Evolutionary conservation across 2,888 invertebrate genomes (phyloP).

Genomic region (Abrostola tripartita): DNA sequence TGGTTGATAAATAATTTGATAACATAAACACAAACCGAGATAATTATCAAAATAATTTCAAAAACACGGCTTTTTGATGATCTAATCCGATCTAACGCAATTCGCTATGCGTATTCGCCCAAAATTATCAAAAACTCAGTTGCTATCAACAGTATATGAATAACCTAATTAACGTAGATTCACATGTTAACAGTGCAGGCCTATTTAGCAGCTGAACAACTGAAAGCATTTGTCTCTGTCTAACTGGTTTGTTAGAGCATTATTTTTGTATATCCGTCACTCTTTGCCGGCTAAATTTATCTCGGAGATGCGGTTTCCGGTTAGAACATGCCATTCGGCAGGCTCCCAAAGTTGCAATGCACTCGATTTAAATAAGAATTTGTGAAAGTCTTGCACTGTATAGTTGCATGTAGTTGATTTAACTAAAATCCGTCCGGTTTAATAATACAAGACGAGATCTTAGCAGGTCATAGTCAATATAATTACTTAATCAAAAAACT

Average conservation of each 20-base stretch:
- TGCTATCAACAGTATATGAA: slow-evolving; percentile 54
- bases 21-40: too few species aligned
- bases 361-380: slow-evolving; percentile 69
- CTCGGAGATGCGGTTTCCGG: slow-evolving; percentile 82
- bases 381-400: slow-evolving; percentile 59
- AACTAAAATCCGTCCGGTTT: not conserved
- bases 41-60: too few species aligned
- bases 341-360: slow-evolving; percentile 66
- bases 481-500: too few species aligned
- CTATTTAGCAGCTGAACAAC: slow-evolving; percentile 55
- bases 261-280: slow-evolving; percentile 69
- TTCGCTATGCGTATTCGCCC: slow-evolving; percentile 27
- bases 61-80: not conserved
- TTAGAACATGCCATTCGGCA: slow-evolving; percentile 66
- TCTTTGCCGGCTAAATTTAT: slow-evolving; percentile 81
- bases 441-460: too few species aligned
- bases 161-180: slow-evolving; percentile 69
- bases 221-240: slow-evolving; percentile 62
- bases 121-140: slow-evolving; percentile 48
- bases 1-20: too few species aligned
- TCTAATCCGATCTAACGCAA: slow-evolving; percentile 22
- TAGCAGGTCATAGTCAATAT: too few species aligned
- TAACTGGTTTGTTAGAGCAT: slow-evolving; percentile 49
- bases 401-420: not conserved
- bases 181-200: slow-evolving; percentile 63